Evolutionary conservation across 2,888 invertebrate species (phyloP), one percentile per base, ranked within the genome.

Genomic region (Apoda limacodes): DNA sequence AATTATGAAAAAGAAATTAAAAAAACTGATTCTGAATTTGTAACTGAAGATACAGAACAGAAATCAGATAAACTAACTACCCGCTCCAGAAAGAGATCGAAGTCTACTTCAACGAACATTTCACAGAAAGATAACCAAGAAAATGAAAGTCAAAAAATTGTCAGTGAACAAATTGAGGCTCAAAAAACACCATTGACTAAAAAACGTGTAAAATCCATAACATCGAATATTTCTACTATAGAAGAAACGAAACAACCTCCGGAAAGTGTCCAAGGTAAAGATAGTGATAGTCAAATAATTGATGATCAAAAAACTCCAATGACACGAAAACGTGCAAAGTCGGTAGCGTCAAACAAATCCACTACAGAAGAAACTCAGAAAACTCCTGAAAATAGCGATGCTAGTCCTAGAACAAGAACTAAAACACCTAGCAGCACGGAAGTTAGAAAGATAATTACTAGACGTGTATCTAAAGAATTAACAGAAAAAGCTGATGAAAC

Each of bases 401-500:
- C 5, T 7, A 17, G 5, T 5, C 36, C 41, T 5, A 52, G 57
- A 2, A 45, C 55, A 9, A 48, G 60, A 23, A 49, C 57, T 0
- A 69, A 63, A 48, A 70, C 71, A 0, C 71, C 74, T 1, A 60
- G 56, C 1, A 63, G 55, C 19, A 43, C 55, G 1, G 76, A 75
- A 57, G 50, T 63, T 0, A 53, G 72, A 20, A 66, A 58, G 35
- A 71, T 78, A 5, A 50, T 78, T 9, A 76, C 76, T 0, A 48
- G 76, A 32, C 55, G 74, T 1, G 62, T 64, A n/a, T 76, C 78
- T 0, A 62, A 56, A 39, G 78, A 78, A 39, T 48, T 71, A 34
- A 51, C 55, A 0, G 69, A 60, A 19, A 62, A 52, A 28, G 29
- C 49, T 1, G 67, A 69, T 9, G 65, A 68, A 20, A 57, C 60